Conservation (phyloP, 2,797 vertebrate species). For the Cheracebus regulus region DNA sequence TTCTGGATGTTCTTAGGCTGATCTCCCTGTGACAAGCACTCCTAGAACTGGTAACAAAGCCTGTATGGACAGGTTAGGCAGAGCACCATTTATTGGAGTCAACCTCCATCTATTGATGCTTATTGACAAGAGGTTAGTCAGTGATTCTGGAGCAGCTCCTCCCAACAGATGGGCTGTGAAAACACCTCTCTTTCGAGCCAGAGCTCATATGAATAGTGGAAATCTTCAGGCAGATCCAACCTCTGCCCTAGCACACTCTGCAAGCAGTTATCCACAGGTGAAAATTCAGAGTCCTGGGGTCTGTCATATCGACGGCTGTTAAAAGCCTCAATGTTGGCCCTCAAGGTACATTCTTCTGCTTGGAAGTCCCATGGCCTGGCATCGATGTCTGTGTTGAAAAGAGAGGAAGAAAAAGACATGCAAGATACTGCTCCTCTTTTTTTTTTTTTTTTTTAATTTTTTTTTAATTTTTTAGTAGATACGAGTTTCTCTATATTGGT, state of each 20-base stretch:
- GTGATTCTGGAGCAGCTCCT: slow-evolving; percentile 91
- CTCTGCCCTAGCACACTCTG: slow-evolving; percentile 96
- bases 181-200: slow-evolving; percentile 98
- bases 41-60: background rate
- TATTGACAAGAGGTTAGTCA: slow-evolving; percentile 61
- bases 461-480: too few relatives aligned
- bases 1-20: background rate
- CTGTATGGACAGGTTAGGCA: background rate
- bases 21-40: background rate
- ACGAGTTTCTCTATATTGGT: too few relatives aligned
- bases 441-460: too few relatives aligned
- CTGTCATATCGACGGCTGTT: slow-evolving; percentile 94
- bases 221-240: slow-evolving; percentile 94
- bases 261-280: slow-evolving; percentile 96
- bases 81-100: slow-evolving; percentile 57
- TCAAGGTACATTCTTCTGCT: slow-evolving; percentile 95
- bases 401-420: background rate
- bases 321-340: slow-evolving; percentile 96
- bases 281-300: slow-evolving; percentile 90
- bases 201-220: slow-evolving; percentile 96
- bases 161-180: slow-evolving; percentile 97
- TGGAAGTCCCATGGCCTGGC: slow-evolving; percentile 98
- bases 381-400: slow-evolving; percentile 89
- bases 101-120: background rate
- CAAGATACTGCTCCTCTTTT: background rate